A percentile compares a stretch with the other conserved stretches of the same genome.
phyloP scores from a whole-genome alignment of 2,113 vertebrate genomes.

The Scalopus aquaticus region DNA sequence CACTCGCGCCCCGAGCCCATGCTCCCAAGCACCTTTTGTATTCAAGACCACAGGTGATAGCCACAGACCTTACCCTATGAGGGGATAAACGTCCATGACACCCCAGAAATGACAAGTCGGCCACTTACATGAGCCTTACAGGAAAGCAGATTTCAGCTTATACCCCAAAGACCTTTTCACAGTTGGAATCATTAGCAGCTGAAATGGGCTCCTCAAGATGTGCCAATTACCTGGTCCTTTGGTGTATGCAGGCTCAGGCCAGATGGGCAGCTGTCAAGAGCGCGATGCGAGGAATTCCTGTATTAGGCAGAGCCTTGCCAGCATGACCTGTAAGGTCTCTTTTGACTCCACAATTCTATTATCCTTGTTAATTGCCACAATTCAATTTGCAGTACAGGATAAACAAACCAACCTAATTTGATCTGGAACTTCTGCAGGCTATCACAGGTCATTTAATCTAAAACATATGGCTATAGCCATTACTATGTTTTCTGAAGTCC shows the following conservation, averaged over 20 bases:
- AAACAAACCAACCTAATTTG: slow-evolving; percentile 79
- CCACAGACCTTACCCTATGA: background rate
- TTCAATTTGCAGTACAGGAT: slow-evolving; percentile 76
- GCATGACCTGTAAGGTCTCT: slow-evolving; percentile 62
- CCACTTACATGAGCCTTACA: background rate
- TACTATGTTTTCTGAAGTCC: slow-evolving; percentile 66
- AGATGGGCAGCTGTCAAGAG: background rate
- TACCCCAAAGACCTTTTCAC: background rate
- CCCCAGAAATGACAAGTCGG: background rate
- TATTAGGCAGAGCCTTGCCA: slow-evolving; percentile 21
- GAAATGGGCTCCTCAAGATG: background rate
- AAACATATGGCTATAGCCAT: slow-evolving; percentile 71
- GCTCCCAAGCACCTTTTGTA: no score
- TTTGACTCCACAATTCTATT: slow-evolving; percentile 74
- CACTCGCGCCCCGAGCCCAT: no score
- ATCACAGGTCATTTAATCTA: slow-evolving; percentile 77
- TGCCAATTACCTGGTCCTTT: background rate
- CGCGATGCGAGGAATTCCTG: background rate
- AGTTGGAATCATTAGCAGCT: background rate
- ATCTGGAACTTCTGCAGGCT: slow-evolving; percentile 78
- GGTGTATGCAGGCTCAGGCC: background rate
- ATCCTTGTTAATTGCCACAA: slow-evolving; percentile 77
- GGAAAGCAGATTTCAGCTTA: slow-evolving; percentile 16
- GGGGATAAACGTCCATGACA: background rate
- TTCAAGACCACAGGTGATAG: no score